phyloP scores from a whole-genome alignment of 92 coral and sea anemone genomes.

The Porites rus region DNA sequence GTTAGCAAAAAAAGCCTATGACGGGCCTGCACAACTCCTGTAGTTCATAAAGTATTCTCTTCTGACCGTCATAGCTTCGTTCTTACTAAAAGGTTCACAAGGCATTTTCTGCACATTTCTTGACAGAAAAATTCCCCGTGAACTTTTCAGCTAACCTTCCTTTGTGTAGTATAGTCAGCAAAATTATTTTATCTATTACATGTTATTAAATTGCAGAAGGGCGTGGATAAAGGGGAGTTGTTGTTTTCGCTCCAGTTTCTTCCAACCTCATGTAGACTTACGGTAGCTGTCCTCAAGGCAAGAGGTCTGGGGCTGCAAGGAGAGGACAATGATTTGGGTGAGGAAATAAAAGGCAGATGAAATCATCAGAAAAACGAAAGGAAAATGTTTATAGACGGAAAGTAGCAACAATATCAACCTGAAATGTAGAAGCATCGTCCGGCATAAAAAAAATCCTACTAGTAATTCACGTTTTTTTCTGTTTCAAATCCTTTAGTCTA shows the following conservation, averaged over 20 bases:
- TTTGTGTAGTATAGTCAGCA: not conserved
- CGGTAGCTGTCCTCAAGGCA: constrained; percentile 83
- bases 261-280: constrained; percentile 86
- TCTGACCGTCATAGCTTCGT: no score
- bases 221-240: constrained; percentile 82
- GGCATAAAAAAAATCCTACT: no score
- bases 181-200: not conserved
- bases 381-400: not conserved
- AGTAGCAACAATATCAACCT: no score
- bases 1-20: no score
- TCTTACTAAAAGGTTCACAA: no score
- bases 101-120: no score
- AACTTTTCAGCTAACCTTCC: not conserved
- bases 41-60: no score
- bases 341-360: constrained; percentile 5
- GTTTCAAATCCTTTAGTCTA: no score
- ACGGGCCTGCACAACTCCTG: no score
- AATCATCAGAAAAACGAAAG: not conserved
- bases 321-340: constrained; percentile 73
- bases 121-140: no score
- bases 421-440: no score
- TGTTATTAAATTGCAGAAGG: constrained; percentile 29
- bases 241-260: constrained; percentile 91
- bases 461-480: no score
- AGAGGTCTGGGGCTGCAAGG: constrained; percentile 75